Conservation (phyloP, 2,113 vertebrate genomes). For the Rousettus leschenaultii region DNA sequence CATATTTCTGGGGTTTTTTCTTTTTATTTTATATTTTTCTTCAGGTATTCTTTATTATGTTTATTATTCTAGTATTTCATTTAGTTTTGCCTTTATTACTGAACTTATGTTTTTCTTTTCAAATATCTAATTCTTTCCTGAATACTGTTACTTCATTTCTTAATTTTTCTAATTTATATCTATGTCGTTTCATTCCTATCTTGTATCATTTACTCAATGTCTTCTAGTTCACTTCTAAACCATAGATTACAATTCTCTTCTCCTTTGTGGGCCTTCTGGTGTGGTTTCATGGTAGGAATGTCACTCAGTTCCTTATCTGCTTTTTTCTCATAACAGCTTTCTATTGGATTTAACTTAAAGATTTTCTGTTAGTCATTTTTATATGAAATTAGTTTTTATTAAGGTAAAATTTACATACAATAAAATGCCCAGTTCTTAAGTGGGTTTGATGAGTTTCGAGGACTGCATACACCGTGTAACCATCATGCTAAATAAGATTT, state of each 20-base stretch:
- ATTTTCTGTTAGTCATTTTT: not conserved
- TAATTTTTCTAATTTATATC: not conserved
- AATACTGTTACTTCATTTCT: not conserved
- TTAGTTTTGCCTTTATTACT: not conserved
- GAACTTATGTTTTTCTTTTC: not conserved
- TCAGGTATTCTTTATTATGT: not conserved
- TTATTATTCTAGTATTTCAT: too few species aligned
- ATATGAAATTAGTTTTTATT: not conserved
- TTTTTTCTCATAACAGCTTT: not conserved
- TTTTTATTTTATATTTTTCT: not conserved
- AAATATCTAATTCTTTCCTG: not conserved
- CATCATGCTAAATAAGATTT: too few species aligned
- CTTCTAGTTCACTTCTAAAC: not conserved
- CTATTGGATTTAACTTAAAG: not conserved
- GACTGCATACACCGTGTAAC: rapidly evolving
- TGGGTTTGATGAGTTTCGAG: not conserved
- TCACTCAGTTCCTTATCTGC: too few species aligned
- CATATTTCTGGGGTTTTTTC: not conserved
- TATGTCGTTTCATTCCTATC: not conserved
- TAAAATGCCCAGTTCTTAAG: not conserved
- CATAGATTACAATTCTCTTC: too few species aligned
- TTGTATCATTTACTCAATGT: too few species aligned
- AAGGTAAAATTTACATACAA: not conserved
- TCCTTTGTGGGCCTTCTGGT: not conserved
- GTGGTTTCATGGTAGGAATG: not conserved